A percentile compares a stretch with the other conserved stretches of the same genome.
Evolutionary conservation across 1,140 invertebrate species (phyloP).

Genomic region (Tenebrio molitor): DNA sequence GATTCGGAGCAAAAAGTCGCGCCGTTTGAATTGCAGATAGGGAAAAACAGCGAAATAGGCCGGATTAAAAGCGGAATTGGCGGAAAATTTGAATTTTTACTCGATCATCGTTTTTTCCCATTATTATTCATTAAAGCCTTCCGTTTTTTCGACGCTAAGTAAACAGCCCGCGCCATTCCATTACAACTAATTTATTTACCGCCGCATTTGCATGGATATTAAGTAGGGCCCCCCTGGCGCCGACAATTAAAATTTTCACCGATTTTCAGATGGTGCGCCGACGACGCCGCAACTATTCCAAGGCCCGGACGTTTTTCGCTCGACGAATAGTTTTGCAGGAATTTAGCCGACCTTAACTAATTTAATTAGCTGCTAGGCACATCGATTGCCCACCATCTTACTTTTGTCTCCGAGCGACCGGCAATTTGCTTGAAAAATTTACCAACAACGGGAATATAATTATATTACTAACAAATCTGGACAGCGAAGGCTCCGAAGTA

Average conservation of each 20-base stretch:
- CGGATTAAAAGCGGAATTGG: not conserved
- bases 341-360: too few relatives aligned
- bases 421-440: too few relatives aligned
- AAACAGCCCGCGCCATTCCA: conserved; percentile 8
- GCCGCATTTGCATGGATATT: conserved; percentile 15
- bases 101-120: conserved; percentile 1
- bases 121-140: conserved; percentile 28
- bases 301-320: too few relatives aligned
- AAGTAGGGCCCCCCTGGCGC: not conserved
- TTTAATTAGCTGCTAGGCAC: too few relatives aligned
- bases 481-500: too few relatives aligned
- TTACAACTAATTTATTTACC: conserved; percentile 30
- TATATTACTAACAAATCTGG: too few relatives aligned
- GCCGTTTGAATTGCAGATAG: not conserved
- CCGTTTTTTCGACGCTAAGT: conserved; percentile 21
- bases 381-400: too few relatives aligned
- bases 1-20: conserved; percentile 5
- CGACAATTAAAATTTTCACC: conserved; percentile 15
- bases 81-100: conserved; percentile 29
- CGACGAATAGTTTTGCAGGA: too few relatives aligned
- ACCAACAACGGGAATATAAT: too few relatives aligned
- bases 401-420: too few relatives aligned
- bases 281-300: not conserved
- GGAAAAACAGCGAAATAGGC: not conserved
- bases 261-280: not conserved